phyloP scores from a whole-genome alignment of 2,888 invertebrate genomes.

The Ophioninae sp. region DNA sequence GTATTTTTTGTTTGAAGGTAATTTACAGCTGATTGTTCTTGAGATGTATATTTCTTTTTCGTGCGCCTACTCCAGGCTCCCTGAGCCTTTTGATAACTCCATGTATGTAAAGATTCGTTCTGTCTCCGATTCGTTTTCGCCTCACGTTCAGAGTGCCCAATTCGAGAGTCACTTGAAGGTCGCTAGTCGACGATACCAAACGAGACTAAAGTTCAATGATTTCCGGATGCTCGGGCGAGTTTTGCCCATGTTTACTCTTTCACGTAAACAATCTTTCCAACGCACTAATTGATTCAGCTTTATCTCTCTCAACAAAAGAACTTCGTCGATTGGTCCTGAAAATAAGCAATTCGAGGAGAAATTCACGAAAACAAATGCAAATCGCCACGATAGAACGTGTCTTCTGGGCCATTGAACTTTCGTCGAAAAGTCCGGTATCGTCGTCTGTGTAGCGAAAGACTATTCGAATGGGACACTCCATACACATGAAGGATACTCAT shows the following conservation, averaged over 20 bases:
- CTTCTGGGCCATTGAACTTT: not conserved
- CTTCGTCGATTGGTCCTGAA: not conserved
- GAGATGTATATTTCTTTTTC: slow-evolving; percentile 50
- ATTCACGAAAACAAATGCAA: not conserved
- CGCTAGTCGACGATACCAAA: not conserved
- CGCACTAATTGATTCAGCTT: not conserved
- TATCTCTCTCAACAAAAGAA: not conserved
- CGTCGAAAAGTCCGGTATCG: not conserved
- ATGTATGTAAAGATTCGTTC: slow-evolving; percentile 51
- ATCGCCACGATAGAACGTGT: not conserved
- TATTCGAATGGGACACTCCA: not conserved
- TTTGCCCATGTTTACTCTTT: not conserved
- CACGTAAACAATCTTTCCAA: not conserved
- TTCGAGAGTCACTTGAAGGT: not conserved
- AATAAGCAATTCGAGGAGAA: not conserved
- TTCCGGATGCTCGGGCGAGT: not conserved
- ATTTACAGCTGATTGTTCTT: slow-evolving; percentile 16
- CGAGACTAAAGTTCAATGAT: not conserved
- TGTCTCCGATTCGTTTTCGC: slow-evolving; percentile 24
- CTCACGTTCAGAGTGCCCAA: not conserved
- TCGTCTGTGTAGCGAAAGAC: not conserved
- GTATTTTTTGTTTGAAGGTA: slow-evolving; percentile 28
- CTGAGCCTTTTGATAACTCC: slow-evolving; percentile 18
- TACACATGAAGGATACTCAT: not conserved
- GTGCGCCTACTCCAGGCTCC: not conserved